Percentiles rank a stretch among this genome's conserved stretches.
phyloP scores from a whole-genome alignment of 2,888 invertebrate species.

The Galeopsomyia nigrocyanea region DNA sequence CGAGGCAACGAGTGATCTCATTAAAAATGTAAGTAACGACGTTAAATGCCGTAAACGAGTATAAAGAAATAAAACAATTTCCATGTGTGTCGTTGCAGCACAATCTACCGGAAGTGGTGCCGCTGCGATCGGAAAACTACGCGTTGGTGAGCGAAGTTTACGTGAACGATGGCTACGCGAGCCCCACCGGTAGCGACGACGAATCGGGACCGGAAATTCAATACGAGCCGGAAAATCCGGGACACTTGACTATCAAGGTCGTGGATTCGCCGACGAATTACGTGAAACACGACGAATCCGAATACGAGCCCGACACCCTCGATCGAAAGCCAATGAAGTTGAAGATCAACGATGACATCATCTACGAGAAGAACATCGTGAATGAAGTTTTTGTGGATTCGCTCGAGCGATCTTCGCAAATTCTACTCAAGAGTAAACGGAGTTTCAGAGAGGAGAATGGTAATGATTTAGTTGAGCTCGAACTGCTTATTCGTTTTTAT shows the following conservation, averaged over 20 bases:
- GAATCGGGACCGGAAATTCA: conserved; percentile 72
- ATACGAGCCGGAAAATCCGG: conserved; percentile 77
- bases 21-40: conserved; percentile 26
- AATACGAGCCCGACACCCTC: conserved; percentile 88
- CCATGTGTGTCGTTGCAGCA: conserved; percentile 41
- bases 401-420: conserved; percentile 73
- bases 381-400: conserved; percentile 72
- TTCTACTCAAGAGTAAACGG: conserved; percentile 78
- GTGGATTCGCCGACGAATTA: conserved; percentile 85
- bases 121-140: conserved; percentile 72
- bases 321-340: conserved; percentile 81
- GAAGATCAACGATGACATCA: conserved; percentile 64
- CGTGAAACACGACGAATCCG: conserved; percentile 82
- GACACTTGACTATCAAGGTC: conserved; percentile 87
- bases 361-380: conserved; percentile 64
- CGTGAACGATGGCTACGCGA: conserved; percentile 79
- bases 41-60: conserved; percentile 29
- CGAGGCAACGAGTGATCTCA: conserved; percentile 67
- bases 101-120: conserved; percentile 71
- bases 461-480: background rate
- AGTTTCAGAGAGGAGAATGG: conserved; percentile 76
- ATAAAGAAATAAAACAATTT: conserved; percentile 11
- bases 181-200: conserved; percentile 70
- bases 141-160: conserved; percentile 84
- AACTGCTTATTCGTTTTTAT: background rate